Evolutionary conservation across 1,140 invertebrate species (phyloP).

Genomic region (Ectropis grisescens): DNA sequence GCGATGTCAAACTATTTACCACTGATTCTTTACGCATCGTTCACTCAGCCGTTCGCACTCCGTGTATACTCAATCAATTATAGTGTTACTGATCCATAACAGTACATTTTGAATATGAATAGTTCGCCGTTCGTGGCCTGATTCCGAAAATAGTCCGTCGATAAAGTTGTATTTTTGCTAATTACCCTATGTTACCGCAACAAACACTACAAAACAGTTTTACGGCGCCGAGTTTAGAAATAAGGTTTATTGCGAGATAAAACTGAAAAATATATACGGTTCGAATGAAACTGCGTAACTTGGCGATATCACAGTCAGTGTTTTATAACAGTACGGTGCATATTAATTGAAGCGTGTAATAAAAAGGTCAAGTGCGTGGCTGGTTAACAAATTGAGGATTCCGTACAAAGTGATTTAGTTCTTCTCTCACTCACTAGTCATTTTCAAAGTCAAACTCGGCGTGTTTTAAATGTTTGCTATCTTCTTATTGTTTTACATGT

Average conservation of each 20-base stretch:
- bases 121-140: constrained; percentile 10
- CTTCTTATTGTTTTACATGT: no score
- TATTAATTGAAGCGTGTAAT: no score
- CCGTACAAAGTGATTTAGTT: no score
- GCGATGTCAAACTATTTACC: constrained; percentile 57
- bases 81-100: constrained; percentile 1
- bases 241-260: constrained; percentile 6
- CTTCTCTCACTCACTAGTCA: no score
- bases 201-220: constrained; percentile 11
- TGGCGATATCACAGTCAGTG: not conserved
- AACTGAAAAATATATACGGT: constrained; percentile 8
- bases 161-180: constrained; percentile 12
- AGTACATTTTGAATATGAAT: constrained; percentile 1
- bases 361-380: no score
- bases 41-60: no score
- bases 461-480: no score
- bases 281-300: constrained; percentile 6
- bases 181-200: constrained; percentile 13
- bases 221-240: constrained; percentile 4
- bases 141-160: constrained; percentile 12
- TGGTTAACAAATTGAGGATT: no score
- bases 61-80: constrained; percentile 7
- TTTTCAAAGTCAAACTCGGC: no score
- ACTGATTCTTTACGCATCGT: no score
- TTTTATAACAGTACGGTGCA: not conserved